phyloP scores from a whole-genome alignment of 2,113 vertebrate species.

The Cavia aperea region DNA sequence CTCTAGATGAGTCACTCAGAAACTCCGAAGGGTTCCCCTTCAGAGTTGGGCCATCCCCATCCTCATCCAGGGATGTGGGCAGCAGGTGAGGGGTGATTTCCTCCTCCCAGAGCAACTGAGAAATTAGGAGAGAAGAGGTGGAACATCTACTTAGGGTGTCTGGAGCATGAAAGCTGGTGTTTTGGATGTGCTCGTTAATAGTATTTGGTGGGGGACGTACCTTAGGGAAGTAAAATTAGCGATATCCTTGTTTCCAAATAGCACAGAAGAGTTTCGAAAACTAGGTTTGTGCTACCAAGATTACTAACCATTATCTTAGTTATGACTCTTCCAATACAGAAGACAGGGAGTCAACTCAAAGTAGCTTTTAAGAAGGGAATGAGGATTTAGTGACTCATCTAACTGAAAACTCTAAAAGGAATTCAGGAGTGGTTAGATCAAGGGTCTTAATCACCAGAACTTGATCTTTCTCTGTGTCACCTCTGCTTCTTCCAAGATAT shows the following conservation, averaged over 20 bases:
- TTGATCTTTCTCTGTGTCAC: neutral
- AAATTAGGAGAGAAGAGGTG: neutral
- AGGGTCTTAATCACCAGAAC: neutral
- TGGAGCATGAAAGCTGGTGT: neutral
- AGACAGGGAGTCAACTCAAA: conserved; percentile 5
- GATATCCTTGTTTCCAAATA: neutral
- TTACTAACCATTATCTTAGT: neutral
- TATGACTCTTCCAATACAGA: neutral
- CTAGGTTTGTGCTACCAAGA: neutral
- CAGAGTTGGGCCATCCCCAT: neutral
- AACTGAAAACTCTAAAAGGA: neutral
- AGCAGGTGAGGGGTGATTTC: neutral
- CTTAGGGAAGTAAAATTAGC: conserved; percentile 1
- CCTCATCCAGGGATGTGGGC: neutral
- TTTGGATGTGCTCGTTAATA: conserved; percentile 23
- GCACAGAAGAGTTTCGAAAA: conserved; percentile 9
- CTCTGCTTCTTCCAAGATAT: neutral
- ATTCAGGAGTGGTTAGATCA: neutral
- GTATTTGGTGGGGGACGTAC: neutral
- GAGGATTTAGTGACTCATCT: neutral
- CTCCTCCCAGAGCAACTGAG: neutral
- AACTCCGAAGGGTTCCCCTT: neutral
- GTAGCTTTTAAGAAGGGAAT: neutral
- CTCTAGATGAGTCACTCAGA: conserved; percentile 50
- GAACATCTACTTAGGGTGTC: neutral